A percentile compares a stretch with the other conserved stretches of the same genome.
Evolutionary conservation across 2,888 invertebrate genomes (phyloP).

Genomic region (Sacculina carcini): DNA sequence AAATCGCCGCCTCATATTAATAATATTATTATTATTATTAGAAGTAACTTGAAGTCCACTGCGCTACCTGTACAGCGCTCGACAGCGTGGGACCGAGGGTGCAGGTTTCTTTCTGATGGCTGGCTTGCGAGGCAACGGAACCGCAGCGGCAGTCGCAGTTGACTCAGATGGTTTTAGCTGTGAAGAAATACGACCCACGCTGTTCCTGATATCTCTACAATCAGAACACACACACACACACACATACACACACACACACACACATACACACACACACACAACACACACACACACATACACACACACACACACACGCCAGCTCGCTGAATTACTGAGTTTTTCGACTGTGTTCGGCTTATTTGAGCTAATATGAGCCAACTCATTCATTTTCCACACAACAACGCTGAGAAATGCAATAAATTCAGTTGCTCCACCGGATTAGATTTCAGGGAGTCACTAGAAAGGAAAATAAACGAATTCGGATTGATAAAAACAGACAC

Average conservation of each 20-base stretch:
- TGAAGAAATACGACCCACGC: not conserved
- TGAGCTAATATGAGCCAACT: no score
- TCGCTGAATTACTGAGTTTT: not conserved
- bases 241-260: not conserved
- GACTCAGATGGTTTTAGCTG: conserved; percentile 7
- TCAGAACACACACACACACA: not conserved
- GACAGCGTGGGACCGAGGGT: conserved; percentile 7
- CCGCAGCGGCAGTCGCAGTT: conserved; percentile 7
- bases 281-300: not conserved
- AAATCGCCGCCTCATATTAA: not conserved
- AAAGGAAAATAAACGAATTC: no score
- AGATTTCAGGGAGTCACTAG: no score
- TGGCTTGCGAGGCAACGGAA: not conserved
- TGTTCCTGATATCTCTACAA: no score
- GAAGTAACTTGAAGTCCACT: not conserved
- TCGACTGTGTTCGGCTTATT: no score
- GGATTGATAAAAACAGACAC: no score
- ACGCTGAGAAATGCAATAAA: no score
- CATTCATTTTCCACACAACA: no score
- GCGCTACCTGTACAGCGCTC: conserved; percentile 11
- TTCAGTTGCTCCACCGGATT: no score
- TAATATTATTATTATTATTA: not conserved
- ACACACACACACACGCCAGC: not conserved
- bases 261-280: no score
- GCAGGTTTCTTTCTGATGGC: conserved; percentile 4